These are phyloP conservation scores for Atherinomorus stipes DNA, from an alignment of 2,113 vertebrate species.

Conservation along the genomic window DNA sequence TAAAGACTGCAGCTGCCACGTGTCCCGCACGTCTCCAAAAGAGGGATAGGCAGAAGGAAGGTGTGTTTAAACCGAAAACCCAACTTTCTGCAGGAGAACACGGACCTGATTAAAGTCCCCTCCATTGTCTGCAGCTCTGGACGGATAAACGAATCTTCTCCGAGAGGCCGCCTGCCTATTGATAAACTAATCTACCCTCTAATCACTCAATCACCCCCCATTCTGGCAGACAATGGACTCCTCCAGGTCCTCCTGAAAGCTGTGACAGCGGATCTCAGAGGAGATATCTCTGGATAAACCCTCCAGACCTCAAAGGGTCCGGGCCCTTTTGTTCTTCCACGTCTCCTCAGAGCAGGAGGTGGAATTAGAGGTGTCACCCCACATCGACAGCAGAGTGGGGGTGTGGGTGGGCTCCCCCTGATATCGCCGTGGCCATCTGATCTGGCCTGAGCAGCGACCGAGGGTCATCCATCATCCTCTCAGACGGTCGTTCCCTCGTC, in stretches of 20 bases:
- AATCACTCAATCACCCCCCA: constrained; percentile 61
- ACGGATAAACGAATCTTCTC: constrained; percentile 30
- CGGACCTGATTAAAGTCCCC: constrained; percentile 3
- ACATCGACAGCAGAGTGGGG: constrained; percentile 35
- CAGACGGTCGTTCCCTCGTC: constrained; percentile 74
- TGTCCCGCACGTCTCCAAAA: background rate
- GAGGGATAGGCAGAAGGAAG: background rate
- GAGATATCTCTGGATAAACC: constrained; percentile 54
- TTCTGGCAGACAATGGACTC: constrained; percentile 69
- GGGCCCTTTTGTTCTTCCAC: constrained; percentile 73
- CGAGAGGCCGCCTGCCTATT: constrained; percentile 2
- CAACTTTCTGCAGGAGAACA: constrained; percentile 4
- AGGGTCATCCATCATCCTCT: constrained; percentile 90
- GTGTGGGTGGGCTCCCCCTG: constrained; percentile 49
- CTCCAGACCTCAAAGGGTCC: constrained; percentile 66
- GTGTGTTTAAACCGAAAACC: background rate
- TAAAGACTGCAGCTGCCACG: constrained; percentile 37
- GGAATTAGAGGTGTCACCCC: constrained; percentile 82
- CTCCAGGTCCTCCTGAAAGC: constrained; percentile 25
- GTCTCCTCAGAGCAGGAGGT: constrained; percentile 53
- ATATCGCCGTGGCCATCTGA: constrained; percentile 85
- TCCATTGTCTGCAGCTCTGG: background rate
- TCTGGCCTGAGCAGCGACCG: constrained; percentile 66
- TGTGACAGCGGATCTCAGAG: constrained; percentile 54
- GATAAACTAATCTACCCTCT: constrained; percentile 62